Percentiles rank a stretch among this genome's conserved stretches.
These are phyloP conservation scores for Drosophila nasuta DNA, from an alignment of 1,140 invertebrate species.

Conservation along the genomic window DNA sequence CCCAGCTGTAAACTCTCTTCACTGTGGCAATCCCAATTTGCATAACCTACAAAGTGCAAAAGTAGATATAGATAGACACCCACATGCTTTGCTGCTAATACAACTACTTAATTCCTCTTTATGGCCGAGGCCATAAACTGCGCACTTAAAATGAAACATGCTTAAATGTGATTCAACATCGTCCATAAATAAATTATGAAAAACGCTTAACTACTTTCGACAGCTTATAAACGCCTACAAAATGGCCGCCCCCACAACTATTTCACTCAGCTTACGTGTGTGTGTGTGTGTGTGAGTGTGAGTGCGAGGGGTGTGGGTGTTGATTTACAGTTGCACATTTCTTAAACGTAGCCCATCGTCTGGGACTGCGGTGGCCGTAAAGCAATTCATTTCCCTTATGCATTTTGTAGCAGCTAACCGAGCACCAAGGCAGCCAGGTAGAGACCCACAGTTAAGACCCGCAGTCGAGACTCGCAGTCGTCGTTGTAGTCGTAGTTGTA, in stretches of 20 bases:
- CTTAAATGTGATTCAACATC: conserved; percentile 68
- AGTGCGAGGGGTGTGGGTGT: conserved; percentile 43
- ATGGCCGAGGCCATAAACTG: conserved; percentile 77
- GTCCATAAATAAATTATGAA: conserved; percentile 82
- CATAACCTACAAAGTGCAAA: conserved; percentile 53
- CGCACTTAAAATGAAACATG: conserved; percentile 81
- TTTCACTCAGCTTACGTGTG: conserved; percentile 16
- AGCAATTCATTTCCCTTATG: conserved; percentile 83
- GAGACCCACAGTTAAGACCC: conserved; percentile 17
- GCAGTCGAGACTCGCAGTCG: background rate
- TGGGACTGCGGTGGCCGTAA: conserved; percentile 75
- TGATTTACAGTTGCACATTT: conserved; percentile 83
- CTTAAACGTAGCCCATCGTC: conserved; percentile 46
- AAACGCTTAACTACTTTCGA: conserved; percentile 84
- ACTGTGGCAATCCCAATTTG: conserved; percentile 59
- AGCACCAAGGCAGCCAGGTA: conserved; percentile 25
- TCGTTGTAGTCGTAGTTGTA: background rate
- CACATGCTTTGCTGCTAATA: conserved; percentile 23
- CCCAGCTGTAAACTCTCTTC: conserved; percentile 29
- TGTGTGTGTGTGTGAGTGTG: conserved; percentile 18
- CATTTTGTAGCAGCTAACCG: conserved; percentile 63
- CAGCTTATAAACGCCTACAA: conserved; percentile 82
- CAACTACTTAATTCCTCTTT: conserved; percentile 73
- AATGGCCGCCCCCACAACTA: conserved; percentile 68
- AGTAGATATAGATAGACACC: conserved; percentile 25